phyloP scores from a whole-genome alignment of 2,888 invertebrate species.

The Nomada fabriciana region DNA sequence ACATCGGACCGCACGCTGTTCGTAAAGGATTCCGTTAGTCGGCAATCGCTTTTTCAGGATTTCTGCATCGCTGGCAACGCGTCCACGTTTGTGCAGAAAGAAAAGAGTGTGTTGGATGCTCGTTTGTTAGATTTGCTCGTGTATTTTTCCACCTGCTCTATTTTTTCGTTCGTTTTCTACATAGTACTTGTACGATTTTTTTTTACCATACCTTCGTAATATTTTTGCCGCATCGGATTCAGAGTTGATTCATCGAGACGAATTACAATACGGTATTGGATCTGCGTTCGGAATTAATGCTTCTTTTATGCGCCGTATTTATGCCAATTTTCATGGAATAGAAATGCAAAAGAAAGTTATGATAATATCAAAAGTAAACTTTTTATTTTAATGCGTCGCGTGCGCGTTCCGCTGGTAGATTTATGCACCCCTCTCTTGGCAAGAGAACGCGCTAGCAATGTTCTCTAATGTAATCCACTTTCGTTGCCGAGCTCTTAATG shows the following conservation, averaged over 20 bases:
- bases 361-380: slow-evolving; percentile 13
- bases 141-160: neutral
- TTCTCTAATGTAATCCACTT: slow-evolving; percentile 53
- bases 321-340: no score
- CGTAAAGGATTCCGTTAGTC: slow-evolving; percentile 6
- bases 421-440: slow-evolving; percentile 10
- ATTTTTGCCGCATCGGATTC: no score
- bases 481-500: slow-evolving; percentile 40
- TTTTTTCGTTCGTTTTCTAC: neutral
- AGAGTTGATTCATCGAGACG: no score
- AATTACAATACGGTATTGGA: no score
- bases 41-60: slow-evolving; percentile 29
- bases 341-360: neutral
- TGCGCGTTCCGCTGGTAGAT: slow-evolving; percentile 14
- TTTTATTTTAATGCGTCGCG: neutral
- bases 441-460: slow-evolving; percentile 23
- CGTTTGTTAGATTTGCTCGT: neutral
- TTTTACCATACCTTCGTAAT: no score
- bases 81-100: slow-evolving; percentile 3
- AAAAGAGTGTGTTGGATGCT: neutral
- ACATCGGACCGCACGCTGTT: neutral
- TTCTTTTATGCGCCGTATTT: no score
- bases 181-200: no score
- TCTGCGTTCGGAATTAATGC: no score
- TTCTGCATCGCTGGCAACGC: slow-evolving; percentile 27